Percentiles rank a stretch among this genome's conserved stretches.
Evolutionary conservation across 2,797 vertebrate species (phyloP).

Genomic region (Tenualosa thibaudeaui): DNA sequence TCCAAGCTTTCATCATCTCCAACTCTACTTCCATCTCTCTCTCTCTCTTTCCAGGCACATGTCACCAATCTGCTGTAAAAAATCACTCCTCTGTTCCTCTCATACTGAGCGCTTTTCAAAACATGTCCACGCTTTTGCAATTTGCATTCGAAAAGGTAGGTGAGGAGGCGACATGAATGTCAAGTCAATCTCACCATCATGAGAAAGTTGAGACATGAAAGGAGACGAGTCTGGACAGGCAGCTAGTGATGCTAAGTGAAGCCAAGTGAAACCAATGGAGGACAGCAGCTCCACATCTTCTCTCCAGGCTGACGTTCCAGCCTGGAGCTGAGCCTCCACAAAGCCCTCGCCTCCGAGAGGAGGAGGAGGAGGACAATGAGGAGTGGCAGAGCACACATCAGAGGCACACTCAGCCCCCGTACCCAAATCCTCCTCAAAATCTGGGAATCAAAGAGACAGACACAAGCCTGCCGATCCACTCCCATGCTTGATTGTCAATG

Average conservation of each 20-base stretch:
- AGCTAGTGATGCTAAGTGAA: not conserved
- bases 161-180: not conserved
- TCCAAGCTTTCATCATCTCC: slow-evolving; percentile 7
- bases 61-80: not conserved
- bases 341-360: not conserved
- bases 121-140: not conserved
- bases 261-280: not conserved
- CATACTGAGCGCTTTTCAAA: not conserved
- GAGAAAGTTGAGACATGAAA: not conserved
- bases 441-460: slow-evolving; percentile 25
- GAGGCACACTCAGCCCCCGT: not conserved
- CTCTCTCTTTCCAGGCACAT: not conserved
- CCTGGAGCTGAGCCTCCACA: not conserved
- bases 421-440: slow-evolving; percentile 21
- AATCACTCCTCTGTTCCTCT: not conserved
- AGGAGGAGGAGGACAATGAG: not conserved
- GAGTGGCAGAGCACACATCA: not conserved
- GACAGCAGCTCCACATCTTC: not conserved
- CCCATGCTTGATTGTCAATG: slow-evolving; percentile 23
- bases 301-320: not conserved
- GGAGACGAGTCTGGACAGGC: not conserved
- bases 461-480: not conserved
- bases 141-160: not conserved
- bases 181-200: not conserved
- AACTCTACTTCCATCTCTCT: not conserved